Evolutionary conservation across 2,888 invertebrate species (phyloP), one percentile per base, ranked within the genome.

Genomic region (Clusia tigrina): DNA sequence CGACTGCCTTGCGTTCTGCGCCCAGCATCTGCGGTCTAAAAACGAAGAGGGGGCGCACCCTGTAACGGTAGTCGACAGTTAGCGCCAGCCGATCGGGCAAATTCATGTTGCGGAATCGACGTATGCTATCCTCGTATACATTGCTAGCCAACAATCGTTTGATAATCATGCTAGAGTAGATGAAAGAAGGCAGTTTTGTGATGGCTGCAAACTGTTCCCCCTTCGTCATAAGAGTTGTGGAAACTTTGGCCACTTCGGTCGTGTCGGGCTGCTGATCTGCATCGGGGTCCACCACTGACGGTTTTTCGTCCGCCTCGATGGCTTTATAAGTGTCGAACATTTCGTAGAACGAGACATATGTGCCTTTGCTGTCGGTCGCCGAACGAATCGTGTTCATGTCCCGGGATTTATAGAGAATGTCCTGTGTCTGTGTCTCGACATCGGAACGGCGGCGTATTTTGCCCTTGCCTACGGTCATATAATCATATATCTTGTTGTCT

Each of bases 281-380:
- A 2, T 23, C 6, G 38, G 61, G 63, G 1, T 57, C 63, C 0
- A 25, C 18, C 24, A 70, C 71, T 0, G 1, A 2, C 12, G 5
- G 54, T 9, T 32, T 1, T 22, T 59, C 53, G 23, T 20, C n/a
- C 23, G 38, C 2, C 17, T 22, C 9, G 1, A n/a, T 10, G 6
- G 76, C 78, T 6, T 85, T 82, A 66, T 88, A 89, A 0, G 89
- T 90, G 74, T 93, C 92, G 73, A 88, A 88, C 88, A 92, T 91
- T 70, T 92, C 91, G 88, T 90, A 93, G 74, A 89, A 85, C 0
- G 91, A 91, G 0, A 91, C 91, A 74, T 89, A 91, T 0, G 88
- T 85, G 1, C 85, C 83, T 1, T 85, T 86, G 38, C 85, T 83
- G 1, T 84, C 84, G 2, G 63, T 60, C 18, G 62, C 62, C 17